Percentiles rank a stretch among this genome's conserved stretches.
phyloP scores from a whole-genome alignment of 2,797 vertebrate genomes.

The Pachyuromys duprasi region DNA sequence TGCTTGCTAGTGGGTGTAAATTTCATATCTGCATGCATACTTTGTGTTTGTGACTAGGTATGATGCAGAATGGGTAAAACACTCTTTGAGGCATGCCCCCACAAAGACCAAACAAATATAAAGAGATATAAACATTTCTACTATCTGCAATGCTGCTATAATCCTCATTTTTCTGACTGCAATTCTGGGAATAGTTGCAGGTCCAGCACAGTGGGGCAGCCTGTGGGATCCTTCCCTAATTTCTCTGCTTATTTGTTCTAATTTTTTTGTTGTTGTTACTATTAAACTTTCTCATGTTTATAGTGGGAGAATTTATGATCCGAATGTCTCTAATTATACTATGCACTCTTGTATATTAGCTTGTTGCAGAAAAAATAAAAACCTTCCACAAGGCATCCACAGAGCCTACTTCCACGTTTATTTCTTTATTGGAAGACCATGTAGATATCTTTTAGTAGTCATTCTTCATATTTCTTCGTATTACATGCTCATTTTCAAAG shows the following conservation, averaged over 20 bases:
- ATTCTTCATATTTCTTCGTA: neutral
- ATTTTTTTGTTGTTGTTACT: neutral
- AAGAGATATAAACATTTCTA: neutral
- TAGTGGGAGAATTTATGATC: neutral
- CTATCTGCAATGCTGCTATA: neutral
- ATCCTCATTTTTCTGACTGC: neutral
- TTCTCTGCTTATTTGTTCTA: neutral
- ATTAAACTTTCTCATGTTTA: neutral
- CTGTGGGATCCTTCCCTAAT: neutral
- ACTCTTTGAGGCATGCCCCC: neutral
- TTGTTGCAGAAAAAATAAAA: neutral
- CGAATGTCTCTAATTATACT: neutral
- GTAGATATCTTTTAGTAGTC: neutral
- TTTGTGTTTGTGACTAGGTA: neutral
- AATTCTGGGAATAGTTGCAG: neutral
- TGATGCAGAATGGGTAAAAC: neutral
- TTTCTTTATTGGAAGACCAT: neutral
- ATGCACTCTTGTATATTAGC: neutral
- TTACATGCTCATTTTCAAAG: neutral
- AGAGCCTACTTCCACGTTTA: neutral
- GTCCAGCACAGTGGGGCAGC: neutral
- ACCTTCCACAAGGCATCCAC: neutral
- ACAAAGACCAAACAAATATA: neutral
- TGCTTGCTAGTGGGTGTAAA: neutral
- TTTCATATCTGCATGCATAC: neutral